phyloP scores from a whole-genome alignment of 2,113 vertebrate species.

The Catharus fuscescens region DNA sequence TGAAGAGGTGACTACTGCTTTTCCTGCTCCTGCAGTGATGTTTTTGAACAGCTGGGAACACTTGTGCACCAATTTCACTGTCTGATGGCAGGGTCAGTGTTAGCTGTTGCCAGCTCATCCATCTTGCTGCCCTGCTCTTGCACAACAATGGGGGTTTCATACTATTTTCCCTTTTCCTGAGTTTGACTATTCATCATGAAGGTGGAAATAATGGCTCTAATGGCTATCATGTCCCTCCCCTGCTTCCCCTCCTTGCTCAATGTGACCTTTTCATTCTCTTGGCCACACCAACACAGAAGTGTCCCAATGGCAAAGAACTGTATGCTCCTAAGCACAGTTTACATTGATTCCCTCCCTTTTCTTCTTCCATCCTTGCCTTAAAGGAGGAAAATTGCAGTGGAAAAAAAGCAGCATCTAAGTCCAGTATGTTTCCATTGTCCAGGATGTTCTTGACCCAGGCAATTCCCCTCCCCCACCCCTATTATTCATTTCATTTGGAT shows the following conservation, averaged over 20 bases:
- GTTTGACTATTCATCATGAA: background rate
- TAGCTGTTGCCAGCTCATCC: background rate
- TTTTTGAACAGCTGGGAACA: background rate
- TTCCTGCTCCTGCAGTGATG: background rate
- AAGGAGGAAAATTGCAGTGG: background rate
- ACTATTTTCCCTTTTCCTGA: background rate
- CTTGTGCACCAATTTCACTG: background rate
- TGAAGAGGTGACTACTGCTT: background rate
- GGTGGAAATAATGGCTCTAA: conserved; percentile 33
- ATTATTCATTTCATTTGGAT: conserved; percentile 45
- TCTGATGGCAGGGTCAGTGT: background rate
- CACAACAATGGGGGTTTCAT: background rate
- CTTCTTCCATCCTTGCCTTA: background rate
- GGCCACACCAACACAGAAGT: background rate
- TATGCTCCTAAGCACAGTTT: background rate
- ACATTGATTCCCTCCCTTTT: background rate
- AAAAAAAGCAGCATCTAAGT: background rate
- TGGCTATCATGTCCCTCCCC: background rate
- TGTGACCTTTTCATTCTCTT: conserved; percentile 8
- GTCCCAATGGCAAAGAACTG: background rate
- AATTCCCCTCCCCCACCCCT: background rate
- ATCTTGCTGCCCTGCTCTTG: conserved; percentile 7
- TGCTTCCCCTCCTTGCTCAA: background rate
- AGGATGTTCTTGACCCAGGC: conserved; percentile 26
- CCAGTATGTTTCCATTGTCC: conserved; percentile 7